These are phyloP conservation scores for Criorhina ranunculi DNA, from an alignment of 2,888 invertebrate genomes.

Conservation along the genomic window DNA sequence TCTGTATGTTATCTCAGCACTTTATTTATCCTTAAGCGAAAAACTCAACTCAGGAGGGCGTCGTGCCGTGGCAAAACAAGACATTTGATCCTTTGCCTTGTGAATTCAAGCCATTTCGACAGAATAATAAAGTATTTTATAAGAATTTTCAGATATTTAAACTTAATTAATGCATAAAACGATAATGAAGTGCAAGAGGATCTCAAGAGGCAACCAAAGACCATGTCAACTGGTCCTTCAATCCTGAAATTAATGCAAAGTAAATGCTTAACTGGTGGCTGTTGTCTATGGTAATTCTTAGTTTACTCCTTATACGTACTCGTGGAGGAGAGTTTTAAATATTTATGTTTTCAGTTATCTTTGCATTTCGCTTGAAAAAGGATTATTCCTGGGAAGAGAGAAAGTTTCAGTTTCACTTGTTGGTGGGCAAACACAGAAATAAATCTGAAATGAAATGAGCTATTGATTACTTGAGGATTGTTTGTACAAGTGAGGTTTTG, in stretches of 20 bases:
- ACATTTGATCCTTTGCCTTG: slow-evolving; percentile 21
- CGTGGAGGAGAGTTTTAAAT: slow-evolving; percentile 28
- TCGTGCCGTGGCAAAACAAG: not conserved
- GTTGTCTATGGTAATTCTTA: slow-evolving; percentile 48
- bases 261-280: slow-evolving; percentile 64
- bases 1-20: slow-evolving; percentile 28
- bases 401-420: not conserved
- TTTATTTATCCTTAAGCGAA: slow-evolving; percentile 43
- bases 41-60: slow-evolving; percentile 1
- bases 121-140: slow-evolving; percentile 51
- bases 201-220: slow-evolving; percentile 18
- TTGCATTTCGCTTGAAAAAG: not conserved
- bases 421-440: not conserved
- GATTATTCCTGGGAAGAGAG: not conserved
- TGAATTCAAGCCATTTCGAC: slow-evolving; percentile 29
- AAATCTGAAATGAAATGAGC: not conserved
- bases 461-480: not conserved
- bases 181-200: slow-evolving; percentile 47
- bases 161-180: slow-evolving; percentile 56
- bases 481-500: not conserved
- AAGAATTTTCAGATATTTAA: slow-evolving; percentile 57
- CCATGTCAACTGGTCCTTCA: slow-evolving; percentile 61
- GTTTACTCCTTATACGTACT: no score
- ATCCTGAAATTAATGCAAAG: slow-evolving; percentile 72
- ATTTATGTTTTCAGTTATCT: slow-evolving; percentile 52